Base-by-base conservation (phyloP, 1,140 invertebrate genomes). In the Gyrodactylus salaris region DNA sequence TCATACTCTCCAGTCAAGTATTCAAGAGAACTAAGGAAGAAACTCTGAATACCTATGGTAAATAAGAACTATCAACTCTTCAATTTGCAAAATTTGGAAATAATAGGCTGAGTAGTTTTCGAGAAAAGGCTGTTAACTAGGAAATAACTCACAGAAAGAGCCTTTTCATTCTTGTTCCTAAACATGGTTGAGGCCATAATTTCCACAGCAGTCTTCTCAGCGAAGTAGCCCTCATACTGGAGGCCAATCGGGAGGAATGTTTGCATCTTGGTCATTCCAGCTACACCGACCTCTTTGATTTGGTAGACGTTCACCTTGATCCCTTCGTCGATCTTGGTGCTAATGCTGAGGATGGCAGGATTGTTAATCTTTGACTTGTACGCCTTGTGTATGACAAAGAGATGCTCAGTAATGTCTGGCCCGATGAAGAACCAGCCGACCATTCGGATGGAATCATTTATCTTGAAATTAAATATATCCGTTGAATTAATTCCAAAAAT, bases 401-500 rank as follows among this genome's bases (percentile, higher is more conserved):
- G 34, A 82, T 95, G 91, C 78, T 89, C 90, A 0, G 91, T 94
- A 1, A 97, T 89, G 81, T 94, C 90, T 76, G 88, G 87, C 71
- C 92, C 91, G 2, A 91, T 95, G 0, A 91, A 91, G 76, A 80
- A 82, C 80, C 80, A 81, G 74, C 70, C 70, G 25, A 71, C 70
- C 21, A 71, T 85, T 71, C 26, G 25, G 20, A 24, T 25, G 20
- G 21, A 24, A 26, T 21, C 21, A 71, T 71, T 71, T 25, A 71
- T 26, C 70, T 71, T 16, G 7, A 16, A n/a, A n/a, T 54, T 7
- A 7, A 54, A n/a, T n/a, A n/a, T n/a, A n/a, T n/a, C n/a, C n/a
- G n/a, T n/a, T n/a, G n/a, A n/a, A n/a, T n/a, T n/a, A n/a, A n/a
- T n/a, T n/a, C n/a, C n/a, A n/a, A n/a, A n/a, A n/a, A n/a, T n/a